Base-by-base conservation (phyloP, 2,888 invertebrate genomes). In the Drosophila setosimentum region DNA sequence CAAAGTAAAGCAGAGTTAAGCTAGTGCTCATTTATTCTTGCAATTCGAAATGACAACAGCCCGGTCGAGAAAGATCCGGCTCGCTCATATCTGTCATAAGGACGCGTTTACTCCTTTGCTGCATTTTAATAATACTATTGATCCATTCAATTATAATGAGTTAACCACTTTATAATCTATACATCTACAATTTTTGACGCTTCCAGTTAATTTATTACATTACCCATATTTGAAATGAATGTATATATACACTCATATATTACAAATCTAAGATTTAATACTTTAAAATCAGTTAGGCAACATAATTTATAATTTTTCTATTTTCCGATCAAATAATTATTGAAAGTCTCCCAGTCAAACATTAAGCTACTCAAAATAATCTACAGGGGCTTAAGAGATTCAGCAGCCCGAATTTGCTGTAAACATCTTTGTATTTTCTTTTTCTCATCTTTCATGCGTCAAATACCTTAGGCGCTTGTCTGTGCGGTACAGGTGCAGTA, bases 391-490 rank as follows among this genome's bases (percentile, higher is more conserved):
- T 57, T 70, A 32, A 18, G 29, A n/a, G 51, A 60, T 37, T 59
- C 50, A 24, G n/a, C 27, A 55, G 13, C 3, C 21, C 37, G 32
- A 42, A 45, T 32, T 54, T 60, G 61, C 48, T 51, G 29, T 13
- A 30, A 66, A 50, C 57, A 63, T 63, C 55, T 62, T 64, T 65
- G 50, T 49, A 37, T 51, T 55, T 74, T 66, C 66, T 66, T 70
- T 57, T 78, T 54, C 58, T 60, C 60, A 54, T 70, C 71, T 54
- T 83, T 82, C 76, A 71, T 68, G 53, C 51, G 61, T 51, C 61
- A 63, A 59, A 42, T 73, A 78, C 82, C 82, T 82, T 24, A 68
- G 79, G 84, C 84, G 49, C 27, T 72, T 82, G 78, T 83, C 78
- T 71, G 57, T 37, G 62, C 54, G 65, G 48, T 61, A 59, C 75